Conservation (phyloP, 2,888 invertebrate species). For the Sarcophaga caerulescens region DNA sequence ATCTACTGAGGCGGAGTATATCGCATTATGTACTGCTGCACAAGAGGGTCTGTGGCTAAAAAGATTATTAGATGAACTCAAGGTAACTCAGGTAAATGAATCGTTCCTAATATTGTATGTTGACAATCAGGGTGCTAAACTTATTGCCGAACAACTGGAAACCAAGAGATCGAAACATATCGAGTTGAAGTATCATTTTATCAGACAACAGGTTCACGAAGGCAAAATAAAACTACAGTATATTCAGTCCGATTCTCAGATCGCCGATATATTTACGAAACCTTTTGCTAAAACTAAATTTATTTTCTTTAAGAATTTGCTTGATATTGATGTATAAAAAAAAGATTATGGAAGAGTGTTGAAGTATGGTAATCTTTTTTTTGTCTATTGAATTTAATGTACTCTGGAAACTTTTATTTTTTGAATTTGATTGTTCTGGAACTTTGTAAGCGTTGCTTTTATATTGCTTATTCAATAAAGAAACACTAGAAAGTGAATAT, state of each 20-base stretch:
- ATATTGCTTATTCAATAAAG: no score
- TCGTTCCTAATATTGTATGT: neutral
- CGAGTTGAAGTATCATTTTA: constrained; percentile 1
- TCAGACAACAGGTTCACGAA: neutral
- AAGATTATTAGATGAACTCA: neutral
- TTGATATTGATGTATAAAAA: neutral
- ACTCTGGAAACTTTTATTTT: no score
- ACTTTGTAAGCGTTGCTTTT: no score
- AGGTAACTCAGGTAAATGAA: neutral
- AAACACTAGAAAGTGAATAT: no score
- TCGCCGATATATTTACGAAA: neutral
- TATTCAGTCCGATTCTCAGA: neutral
- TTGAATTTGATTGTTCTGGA: no score
- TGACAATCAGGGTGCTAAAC: neutral
- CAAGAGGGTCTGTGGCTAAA: neutral
- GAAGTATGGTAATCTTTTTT: neutral
- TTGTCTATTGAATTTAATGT: neutral
- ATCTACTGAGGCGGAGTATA: neutral
- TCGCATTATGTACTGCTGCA: neutral
- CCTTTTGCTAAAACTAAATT: neutral
- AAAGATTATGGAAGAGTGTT: neutral
- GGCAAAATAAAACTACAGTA: neutral
- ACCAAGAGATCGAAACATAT: neutral
- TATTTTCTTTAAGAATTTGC: neutral
- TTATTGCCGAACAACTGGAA: neutral